Base-by-base conservation (phyloP, 2,888 invertebrate species). In the Hirtodrosophila alboralis region DNA sequence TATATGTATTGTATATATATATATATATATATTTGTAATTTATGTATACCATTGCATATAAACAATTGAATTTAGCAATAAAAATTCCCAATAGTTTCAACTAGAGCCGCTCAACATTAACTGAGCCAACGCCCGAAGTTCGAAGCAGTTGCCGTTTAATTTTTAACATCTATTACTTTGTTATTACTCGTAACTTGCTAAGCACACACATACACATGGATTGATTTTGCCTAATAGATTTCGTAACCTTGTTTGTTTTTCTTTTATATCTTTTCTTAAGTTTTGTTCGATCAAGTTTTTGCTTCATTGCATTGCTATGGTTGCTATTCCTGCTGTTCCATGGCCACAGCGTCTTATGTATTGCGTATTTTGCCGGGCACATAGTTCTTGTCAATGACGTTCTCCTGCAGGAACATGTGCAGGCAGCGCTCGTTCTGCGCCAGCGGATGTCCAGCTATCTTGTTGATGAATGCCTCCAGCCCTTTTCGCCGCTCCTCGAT, bases 341-440 rank as follows among this genome's bases (percentile, higher is more conserved):
- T 23, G 23, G 38, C 49, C 2, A 21, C 30, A 13, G 14, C 37
- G 34, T 48, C 57, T 94, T 96, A 96, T 93, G 97, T 96, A 93
- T 97, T 98, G 90, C 98, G 93, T 91, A 99, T 99, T 92, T 99
- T 99, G 86, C 99, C 99, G 84, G 99, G 99, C 77, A 99, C 97
- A 91, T 99, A 99, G 92, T 98, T 99, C 93, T 97, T 98, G 92
- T 99, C 99, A 91, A 99, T 99, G 88, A 95, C 94, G 43, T 96
- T 95, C 88, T 99, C 99, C 91, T 99, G 98, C 70, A 99, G 94
- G 92, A 99, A 99, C 97, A 99, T 99, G 91, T 99, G 99, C 88
- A 99, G 94, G 92, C 99, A 99, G 89, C 97, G 94, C 92, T 99
- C 99, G 91, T 99, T 99, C 92, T 99, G 99, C 59, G 99, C 99